Evolutionary conservation across 2,797 vertebrate genomes (phyloP), one percentile per base, ranked within the genome.

Genomic region (Mormyrops attenuatus): DNA sequence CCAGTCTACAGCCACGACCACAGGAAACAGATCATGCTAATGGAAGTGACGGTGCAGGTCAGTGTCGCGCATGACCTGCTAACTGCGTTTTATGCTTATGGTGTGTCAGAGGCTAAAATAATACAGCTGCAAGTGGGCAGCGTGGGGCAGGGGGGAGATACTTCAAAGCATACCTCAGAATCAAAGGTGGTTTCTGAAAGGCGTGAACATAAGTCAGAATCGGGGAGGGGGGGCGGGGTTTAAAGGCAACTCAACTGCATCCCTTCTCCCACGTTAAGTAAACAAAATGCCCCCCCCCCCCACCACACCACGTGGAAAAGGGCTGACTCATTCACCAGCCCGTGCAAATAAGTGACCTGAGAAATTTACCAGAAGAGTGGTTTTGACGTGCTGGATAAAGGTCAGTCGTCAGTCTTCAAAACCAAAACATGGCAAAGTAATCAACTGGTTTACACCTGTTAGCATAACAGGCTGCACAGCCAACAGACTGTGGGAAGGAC

Each of bases 161-260:
- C 93, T 96, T 97, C 95, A 97, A 97, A 95, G 94, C 93, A 95
- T 94, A 95, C 93, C 92, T 94, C 93, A 92, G 92, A 38, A 92
- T 89, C 91, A 92, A 90, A 94, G 92, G 94, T 90, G 90, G 87
- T 34, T 52, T 38, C 6, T 63, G 80, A 89, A 86, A 60, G 60
- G 88, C 60, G 88, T 69, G 57, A 63, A n/a, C 30, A 47, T 34
- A 3, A 41, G 15, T 69, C 26, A 44, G 26, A 50, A 7, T 50
- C 0, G 30, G 34, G 38, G 80, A 49, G 55, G 20, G 55, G 1
- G 9, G 52, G 34, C 26, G 7, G 57, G 60, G 26, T 34, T 60
- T 60, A 89, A 77, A 85, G 5, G 6, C 8, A 52, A 17, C 15
- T 66, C 38, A 55, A 22, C 63, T 63, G 17, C 88, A 50, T 85